Conservation (phyloP, 2,113 vertebrate species). For the Uria lomvia region DNA sequence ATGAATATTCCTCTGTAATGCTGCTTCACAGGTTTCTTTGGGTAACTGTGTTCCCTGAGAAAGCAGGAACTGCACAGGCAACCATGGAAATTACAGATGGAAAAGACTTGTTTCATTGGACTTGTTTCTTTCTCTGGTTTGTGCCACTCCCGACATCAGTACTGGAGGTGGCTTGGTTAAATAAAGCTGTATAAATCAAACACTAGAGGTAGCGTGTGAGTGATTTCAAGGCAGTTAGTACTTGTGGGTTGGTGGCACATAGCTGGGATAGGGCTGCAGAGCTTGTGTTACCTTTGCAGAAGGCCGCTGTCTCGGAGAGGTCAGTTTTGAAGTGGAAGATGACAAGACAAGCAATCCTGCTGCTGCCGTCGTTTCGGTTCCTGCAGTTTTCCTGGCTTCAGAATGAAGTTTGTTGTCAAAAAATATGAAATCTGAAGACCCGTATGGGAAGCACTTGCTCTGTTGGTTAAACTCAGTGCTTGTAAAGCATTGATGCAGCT, state of each 20-base stretch:
- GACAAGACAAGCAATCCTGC: neutral
- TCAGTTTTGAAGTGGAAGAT: neutral
- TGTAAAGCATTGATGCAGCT: neutral
- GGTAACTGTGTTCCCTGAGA: neutral
- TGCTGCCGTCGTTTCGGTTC: accelerated
- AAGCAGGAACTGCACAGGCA: neutral
- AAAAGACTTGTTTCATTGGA: neutral
- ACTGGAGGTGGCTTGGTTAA: neutral
- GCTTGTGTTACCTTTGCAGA: neutral
- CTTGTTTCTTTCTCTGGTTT: neutral
- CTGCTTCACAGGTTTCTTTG: neutral
- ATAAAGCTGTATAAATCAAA: neutral
- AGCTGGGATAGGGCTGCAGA: neutral
- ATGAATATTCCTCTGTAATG: neutral
- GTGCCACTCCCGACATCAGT: neutral
- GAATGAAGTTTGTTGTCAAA: neutral
- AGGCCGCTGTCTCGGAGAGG: neutral
- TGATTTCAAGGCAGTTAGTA: neutral
- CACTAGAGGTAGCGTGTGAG: neutral
- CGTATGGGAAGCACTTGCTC: neutral
- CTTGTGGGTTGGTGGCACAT: neutral
- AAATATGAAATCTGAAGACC: neutral
- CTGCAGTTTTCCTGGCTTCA: neutral
- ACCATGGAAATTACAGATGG: too few species aligned
- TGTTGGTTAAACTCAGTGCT: neutral